Evolutionary conservation across 2,888 invertebrate genomes (phyloP).

Genomic region (Cryptosula pallasiana): DNA sequence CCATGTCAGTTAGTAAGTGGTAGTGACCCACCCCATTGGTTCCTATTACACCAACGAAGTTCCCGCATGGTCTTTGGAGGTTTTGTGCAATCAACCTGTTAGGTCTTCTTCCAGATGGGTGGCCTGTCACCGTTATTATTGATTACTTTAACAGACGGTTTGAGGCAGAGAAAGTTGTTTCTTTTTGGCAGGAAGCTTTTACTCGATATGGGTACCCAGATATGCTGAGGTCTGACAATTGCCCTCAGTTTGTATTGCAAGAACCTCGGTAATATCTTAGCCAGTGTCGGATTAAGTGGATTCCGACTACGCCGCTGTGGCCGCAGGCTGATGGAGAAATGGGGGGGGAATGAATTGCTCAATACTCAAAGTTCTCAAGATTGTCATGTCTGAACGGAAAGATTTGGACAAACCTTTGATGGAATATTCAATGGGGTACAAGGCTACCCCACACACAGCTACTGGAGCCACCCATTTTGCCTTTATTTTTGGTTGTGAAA

Average conservation of each 20-base stretch:
- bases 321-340: background rate
- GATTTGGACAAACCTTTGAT: conserved; percentile 16
- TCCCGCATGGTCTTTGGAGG: background rate
- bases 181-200: background rate
- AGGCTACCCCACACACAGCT: background rate
- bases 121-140: background rate
- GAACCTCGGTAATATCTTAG: background rate
- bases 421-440: conserved; percentile 7
- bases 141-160: background rate
- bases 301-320: background rate
- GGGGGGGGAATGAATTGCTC: background rate
- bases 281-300: background rate
- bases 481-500: background rate
- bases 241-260: background rate
- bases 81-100: background rate
- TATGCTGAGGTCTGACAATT: conserved; percentile 9
- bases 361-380: background rate
- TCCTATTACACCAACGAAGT: background rate
- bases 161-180: background rate
- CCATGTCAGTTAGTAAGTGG: background rate
- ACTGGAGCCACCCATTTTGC: background rate
- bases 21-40: background rate
- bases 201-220: conserved; percentile 7
- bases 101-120: background rate
- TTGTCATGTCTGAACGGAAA: background rate